Base-by-base conservation (phyloP, 2,888 invertebrate species). In the Glyphotaelius pellucidus region DNA sequence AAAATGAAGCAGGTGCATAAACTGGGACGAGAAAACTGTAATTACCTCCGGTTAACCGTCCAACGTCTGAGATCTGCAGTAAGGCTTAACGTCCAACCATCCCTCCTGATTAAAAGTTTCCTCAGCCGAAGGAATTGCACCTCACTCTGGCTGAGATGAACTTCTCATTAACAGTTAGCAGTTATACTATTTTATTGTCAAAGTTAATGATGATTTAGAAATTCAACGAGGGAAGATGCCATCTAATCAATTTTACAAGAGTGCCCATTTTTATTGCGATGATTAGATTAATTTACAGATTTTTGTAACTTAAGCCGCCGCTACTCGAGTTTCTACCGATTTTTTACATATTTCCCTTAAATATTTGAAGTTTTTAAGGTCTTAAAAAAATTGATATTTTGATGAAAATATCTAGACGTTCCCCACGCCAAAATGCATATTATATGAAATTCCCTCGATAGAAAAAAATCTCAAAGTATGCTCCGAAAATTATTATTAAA, bases 31-130 rank as follows among this genome's bases (percentile, higher is more conserved):
- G 35, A 91, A 90, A 87, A 88, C 91, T 85, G 52, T 92, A 89
- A 93, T 93, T 90, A 92, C 91, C 83, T 84, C 90, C 89, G 92
- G 91, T 81, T 91, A 90, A 67, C 90, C 81, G 81, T 92, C 89
- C 89, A 79, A 90, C 87, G 25, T n/a, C 67, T 67, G 67, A 67
- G 67, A 86, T 9, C 25, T n/a, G 87, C 86, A 85, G 91, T 91
- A 88, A 90, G 89, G 89, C 88, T 87, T 92, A 92, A 92, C 90
- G 90, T 90, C 80, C 80, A 52, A 80, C 92, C 90, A 92, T 92
- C 87, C 92, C 80, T 92, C 86, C 85, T 91, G 91, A 93, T 93
- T 92, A 93, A 67, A 92, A 92, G 90, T 91, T 89, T 83, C 91
- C 80, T 91, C 87, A 84, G 85, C 90, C 87, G 67, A 89, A 85